These are phyloP conservation scores for Rallus limicola DNA, from an alignment of 2,113 vertebrate genomes.

Conservation along the genomic window DNA sequence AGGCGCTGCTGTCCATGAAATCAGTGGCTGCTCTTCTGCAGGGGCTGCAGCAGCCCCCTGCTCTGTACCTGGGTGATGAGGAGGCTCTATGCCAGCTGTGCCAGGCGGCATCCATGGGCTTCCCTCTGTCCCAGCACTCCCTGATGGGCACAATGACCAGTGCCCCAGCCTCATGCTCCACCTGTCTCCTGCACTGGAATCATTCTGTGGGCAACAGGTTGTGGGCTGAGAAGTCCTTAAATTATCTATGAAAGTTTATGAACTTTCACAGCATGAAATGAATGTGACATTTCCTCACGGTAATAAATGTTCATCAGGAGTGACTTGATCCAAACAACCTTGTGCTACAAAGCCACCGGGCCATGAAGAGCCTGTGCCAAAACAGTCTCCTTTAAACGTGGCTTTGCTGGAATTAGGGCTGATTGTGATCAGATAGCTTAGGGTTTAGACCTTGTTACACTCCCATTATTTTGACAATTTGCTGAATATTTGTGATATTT, in stretches of 20 bases:
- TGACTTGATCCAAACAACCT: slow-evolving; percentile 54
- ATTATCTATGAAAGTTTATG: neutral
- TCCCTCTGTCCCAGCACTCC: neutral
- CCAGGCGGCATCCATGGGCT: fast-evolving
- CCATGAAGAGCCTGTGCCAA: slow-evolving; percentile 62
- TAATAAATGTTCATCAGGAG: slow-evolving; percentile 59
- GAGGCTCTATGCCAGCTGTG: neutral
- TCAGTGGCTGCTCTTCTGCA: fast-evolving
- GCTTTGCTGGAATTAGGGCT: slow-evolving; percentile 55
- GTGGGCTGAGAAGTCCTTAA: neutral
- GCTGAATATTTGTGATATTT: neutral
- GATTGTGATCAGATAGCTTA: neutral
- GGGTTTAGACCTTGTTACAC: neutral
- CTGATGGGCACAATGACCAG: fast-evolving
- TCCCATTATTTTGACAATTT: slow-evolving; percentile 39
- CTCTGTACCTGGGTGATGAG: fast-evolving
- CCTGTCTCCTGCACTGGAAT: neutral
- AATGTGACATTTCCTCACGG: slow-evolving; percentile 26
- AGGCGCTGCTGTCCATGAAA: fast-evolving
- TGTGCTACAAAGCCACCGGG: slow-evolving; percentile 22
- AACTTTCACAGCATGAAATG: neutral
- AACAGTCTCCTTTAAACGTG: slow-evolving; percentile 41
- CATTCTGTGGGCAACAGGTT: neutral
- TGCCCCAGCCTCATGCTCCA: neutral
- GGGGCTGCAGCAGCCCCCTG: neutral